Conservation (phyloP, 2,888 invertebrate genomes). For the Diarsia rubi region DNA sequence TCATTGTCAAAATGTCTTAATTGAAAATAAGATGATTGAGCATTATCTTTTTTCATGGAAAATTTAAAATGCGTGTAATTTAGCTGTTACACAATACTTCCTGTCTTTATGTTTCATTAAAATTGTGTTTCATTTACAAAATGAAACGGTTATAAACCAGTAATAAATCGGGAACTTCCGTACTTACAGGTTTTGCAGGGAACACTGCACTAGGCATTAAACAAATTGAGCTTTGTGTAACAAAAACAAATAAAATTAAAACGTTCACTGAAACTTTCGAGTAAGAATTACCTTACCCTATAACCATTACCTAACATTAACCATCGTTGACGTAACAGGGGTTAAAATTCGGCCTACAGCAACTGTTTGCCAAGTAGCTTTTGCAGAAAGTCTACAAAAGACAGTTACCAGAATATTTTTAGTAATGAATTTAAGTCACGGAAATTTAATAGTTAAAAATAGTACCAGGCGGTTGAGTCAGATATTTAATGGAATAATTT, state of each 20-base stretch:
- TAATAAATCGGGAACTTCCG: not conserved
- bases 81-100: too few species aligned
- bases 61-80: too few species aligned
- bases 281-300: not conserved
- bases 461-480: conserved; percentile 7
- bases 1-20: too few species aligned
- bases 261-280: not conserved
- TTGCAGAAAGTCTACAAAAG: not conserved
- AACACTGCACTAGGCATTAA: not conserved
- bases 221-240: not conserved
- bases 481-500: conserved; percentile 26
- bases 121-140: too few species aligned
- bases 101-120: too few species aligned
- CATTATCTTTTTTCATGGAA: too few species aligned
- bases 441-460: not conserved
- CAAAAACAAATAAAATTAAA: not conserved
- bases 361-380: not conserved
- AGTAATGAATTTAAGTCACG: too few species aligned
- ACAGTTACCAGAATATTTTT: not conserved
- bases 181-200: not conserved
- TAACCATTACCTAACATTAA: not conserved
- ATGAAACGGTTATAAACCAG: too few species aligned
- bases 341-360: not conserved
- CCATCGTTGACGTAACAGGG: not conserved
- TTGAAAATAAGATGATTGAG: too few species aligned